phyloP scores from a whole-genome alignment of 2,113 vertebrate species.

The Quiscalus mexicanus region DNA sequence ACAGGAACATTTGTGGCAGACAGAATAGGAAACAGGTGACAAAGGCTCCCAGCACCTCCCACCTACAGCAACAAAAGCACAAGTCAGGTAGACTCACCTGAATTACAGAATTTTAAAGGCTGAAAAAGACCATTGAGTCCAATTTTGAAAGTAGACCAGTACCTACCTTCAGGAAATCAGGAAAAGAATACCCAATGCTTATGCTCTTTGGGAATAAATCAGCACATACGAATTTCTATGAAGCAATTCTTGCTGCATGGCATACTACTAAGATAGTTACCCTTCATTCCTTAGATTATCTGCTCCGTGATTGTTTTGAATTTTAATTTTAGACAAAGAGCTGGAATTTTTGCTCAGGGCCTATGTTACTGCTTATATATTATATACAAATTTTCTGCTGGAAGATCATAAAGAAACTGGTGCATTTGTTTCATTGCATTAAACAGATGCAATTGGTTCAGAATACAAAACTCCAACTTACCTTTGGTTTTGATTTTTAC shows the following conservation, averaged over 20 bases:
- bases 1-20: not conserved
- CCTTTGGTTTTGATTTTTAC: conserved; percentile 91
- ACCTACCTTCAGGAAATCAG: not conserved
- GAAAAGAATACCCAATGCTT: not conserved
- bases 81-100: not conserved
- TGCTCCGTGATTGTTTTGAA: not conserved
- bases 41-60: not conserved
- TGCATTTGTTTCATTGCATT: not conserved
- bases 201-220: not conserved
- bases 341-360: not conserved
- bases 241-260: not conserved
- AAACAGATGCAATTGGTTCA: not conserved
- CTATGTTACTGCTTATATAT: not conserved
- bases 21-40: not conserved
- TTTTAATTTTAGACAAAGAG: not conserved
- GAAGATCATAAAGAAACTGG: not conserved
- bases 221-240: not conserved
- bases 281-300: not conserved
- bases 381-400: not conserved
- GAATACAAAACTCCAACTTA: conserved; percentile 53
- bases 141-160: not conserved
- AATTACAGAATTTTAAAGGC: not conserved
- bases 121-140: not conserved
- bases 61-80: not conserved
- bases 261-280: not conserved